Conservation (phyloP, 2,797 vertebrate genomes). For the Pipistrellus pygmaeus region DNA sequence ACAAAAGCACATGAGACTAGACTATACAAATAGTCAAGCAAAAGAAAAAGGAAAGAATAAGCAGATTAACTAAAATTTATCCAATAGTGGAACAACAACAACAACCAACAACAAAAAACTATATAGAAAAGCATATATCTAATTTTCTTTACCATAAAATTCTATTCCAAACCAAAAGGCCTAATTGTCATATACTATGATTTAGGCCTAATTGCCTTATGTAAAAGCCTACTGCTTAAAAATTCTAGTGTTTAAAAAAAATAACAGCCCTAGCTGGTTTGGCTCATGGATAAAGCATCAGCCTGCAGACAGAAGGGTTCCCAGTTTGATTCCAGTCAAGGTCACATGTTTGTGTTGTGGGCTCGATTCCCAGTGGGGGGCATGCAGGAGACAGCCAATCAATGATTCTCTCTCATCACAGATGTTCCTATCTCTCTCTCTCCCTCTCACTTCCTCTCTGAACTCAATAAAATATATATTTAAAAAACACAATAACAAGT, state of each 20-base stretch:
- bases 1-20: conserved; percentile 4
- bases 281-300: too few relatives aligned
- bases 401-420: too few relatives aligned
- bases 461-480: too few relatives aligned
- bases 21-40: background rate
- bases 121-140: conserved; percentile 1
- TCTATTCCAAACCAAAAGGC: background rate
- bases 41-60: conserved; percentile 8
- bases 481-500: background rate
- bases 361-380: too few relatives aligned
- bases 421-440: too few relatives aligned
- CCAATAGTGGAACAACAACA: background rate
- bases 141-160: conserved; percentile 25
- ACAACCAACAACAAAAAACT: conserved; percentile 10
- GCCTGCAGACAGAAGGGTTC: too few relatives aligned
- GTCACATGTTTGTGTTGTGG: too few relatives aligned
- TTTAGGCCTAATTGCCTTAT: background rate
- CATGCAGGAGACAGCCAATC: too few relatives aligned
- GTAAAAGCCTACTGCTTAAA: background rate
- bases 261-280: too few relatives aligned
- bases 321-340: too few relatives aligned
- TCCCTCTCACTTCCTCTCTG: too few relatives aligned
- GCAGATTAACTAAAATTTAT: background rate
- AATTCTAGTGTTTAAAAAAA: background rate
- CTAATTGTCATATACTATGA: background rate